These are phyloP conservation scores for Pseudonaja textilis DNA, from an alignment of 2,113 vertebrate genomes.

Conservation along the genomic window DNA sequence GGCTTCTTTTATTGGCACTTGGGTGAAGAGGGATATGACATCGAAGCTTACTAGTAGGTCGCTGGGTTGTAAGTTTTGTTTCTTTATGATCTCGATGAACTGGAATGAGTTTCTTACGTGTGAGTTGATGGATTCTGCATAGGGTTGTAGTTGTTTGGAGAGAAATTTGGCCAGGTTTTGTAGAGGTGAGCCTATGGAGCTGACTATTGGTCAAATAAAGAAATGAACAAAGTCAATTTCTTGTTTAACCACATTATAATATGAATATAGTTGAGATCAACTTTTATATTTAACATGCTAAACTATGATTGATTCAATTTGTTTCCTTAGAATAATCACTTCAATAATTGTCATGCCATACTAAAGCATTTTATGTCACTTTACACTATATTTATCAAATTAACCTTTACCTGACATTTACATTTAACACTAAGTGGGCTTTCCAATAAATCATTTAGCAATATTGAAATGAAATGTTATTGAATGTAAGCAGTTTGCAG, in stretches of 20 bases:
- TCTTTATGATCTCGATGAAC: too few relatives aligned
- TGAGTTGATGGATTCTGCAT: too few relatives aligned
- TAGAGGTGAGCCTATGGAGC: too few relatives aligned
- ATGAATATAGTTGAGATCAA: conserved; percentile 36
- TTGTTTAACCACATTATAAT: conserved; percentile 30
- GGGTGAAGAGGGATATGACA: too few relatives aligned
- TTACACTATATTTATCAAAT: conserved; percentile 50
- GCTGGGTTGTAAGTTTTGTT: too few relatives aligned
- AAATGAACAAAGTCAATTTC: conserved; percentile 21
- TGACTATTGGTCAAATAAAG: neutral
- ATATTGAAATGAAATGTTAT: conserved; percentile 51
- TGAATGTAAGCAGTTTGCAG: conserved; percentile 42
- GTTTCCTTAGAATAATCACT: conserved; percentile 45
- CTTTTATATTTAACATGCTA: neutral
- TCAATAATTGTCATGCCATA: conserved; percentile 41
- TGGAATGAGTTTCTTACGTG: too few relatives aligned
- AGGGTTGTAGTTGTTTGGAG: too few relatives aligned
- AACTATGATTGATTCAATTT: conserved; percentile 44
- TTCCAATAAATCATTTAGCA: conserved; percentile 63
- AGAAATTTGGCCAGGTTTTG: too few relatives aligned
- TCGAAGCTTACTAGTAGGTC: too few relatives aligned
- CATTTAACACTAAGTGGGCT: conserved; percentile 52
- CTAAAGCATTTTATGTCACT: conserved; percentile 30
- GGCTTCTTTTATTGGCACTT: too few relatives aligned
- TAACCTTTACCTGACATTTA: conserved; percentile 69